A percentile compares a stretch with the other conserved stretches of the same genome.
Conservation (phyloP, 2,797 vertebrate genomes). For the Phylloscopus collybita region DNA sequence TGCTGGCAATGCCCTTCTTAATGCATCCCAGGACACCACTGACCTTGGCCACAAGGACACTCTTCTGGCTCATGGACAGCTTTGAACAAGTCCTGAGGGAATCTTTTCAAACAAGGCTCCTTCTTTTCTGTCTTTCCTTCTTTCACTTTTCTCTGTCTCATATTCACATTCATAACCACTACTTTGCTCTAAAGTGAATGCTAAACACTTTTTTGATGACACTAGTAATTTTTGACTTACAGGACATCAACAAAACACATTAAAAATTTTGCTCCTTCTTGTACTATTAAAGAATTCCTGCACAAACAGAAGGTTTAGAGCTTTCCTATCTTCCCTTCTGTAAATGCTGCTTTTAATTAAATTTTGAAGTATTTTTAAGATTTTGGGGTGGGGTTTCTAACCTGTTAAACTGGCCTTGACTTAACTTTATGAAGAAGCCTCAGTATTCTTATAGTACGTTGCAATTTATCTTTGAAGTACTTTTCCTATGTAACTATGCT, state of each 20-base stretch:
- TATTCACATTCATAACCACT: not conserved
- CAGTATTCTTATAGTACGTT: not conserved
- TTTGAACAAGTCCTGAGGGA: not conserved
- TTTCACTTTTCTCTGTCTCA: not conserved
- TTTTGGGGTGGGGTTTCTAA: rapidly evolving
- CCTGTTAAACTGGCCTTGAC: not conserved
- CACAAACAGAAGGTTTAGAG: not conserved
- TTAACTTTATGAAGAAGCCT: not conserved
- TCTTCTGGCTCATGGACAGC: no score
- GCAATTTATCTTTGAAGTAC: not conserved
- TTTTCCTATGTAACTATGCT: not conserved
- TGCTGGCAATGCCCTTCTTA: not conserved
- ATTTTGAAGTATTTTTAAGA: not conserved
- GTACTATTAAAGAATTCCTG: not conserved
- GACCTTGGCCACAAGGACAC: no score
- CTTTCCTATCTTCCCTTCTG: not conserved
- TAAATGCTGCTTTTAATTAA: not conserved
- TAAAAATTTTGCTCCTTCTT: not conserved
- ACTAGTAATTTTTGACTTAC: not conserved
- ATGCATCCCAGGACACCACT: not conserved
- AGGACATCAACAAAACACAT: not conserved
- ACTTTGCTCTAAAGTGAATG: not conserved
- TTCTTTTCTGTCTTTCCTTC: not conserved
- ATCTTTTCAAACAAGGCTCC: not conserved
- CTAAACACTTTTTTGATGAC: no score